Conservation (phyloP, 2,797 vertebrate genomes). For the Tarsius wallacei region DNA sequence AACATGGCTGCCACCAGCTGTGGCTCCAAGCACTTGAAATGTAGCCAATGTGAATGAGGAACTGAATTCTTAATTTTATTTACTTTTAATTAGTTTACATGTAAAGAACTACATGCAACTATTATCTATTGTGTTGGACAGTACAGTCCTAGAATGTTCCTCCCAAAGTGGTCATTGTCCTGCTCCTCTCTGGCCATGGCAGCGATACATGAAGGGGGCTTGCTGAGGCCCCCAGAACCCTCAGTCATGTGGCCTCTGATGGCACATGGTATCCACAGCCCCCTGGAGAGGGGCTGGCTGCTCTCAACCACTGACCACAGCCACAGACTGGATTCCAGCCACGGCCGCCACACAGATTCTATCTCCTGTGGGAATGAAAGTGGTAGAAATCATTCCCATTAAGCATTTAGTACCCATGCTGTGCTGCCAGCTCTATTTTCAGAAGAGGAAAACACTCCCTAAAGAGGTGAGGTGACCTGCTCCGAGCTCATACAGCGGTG, state of each 20-base stretch:
- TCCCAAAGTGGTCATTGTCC: not conserved
- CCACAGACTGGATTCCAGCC: not conserved
- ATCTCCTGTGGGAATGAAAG: not conserved
- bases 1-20: not conserved
- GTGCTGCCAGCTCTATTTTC: not conserved
- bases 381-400: not conserved
- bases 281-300: not conserved
- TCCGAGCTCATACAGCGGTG: not conserved
- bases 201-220: not conserved
- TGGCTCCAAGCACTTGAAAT: not conserved
- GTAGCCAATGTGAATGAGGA: not conserved
- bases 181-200: not conserved
- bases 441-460: not conserved
- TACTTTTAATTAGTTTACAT: not conserved
- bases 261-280: not conserved
- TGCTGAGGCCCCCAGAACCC: not conserved
- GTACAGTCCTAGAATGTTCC: constrained; percentile 1
- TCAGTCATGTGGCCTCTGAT: not conserved
- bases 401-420: not conserved
- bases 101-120: not conserved
- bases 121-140: not conserved
- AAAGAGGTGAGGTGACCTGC: not conserved
- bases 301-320: not conserved
- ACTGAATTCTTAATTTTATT: not conserved
- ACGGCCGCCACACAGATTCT: not conserved